A percentile compares a stretch with the other conserved stretches of the same genome.
phyloP scores from a whole-genome alignment of 2,888 invertebrate species.

The Ecdyonurus torrentis region DNA sequence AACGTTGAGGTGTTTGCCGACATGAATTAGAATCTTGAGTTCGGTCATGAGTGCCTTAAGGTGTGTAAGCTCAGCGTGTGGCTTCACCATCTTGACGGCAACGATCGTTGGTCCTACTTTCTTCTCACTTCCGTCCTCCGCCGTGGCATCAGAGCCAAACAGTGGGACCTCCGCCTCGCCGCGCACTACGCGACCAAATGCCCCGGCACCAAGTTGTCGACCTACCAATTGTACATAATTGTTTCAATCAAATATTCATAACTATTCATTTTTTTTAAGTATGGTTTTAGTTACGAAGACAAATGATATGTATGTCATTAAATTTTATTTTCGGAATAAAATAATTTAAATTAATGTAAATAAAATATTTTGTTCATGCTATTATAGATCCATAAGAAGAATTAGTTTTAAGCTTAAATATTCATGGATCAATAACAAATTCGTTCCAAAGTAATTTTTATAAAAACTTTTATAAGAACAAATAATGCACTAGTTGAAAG shows the following conservation, averaged over 20 bases:
- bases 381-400: too few species aligned
- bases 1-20: conserved; percentile 34
- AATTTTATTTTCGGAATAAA: too few species aligned
- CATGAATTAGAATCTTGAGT: conserved; percentile 33
- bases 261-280: too few species aligned
- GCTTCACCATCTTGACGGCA: conserved; percentile 35
- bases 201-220: conserved; percentile 30
- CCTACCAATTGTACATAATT: too few species aligned
- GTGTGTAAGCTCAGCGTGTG: conserved; percentile 28
- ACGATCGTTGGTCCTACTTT: conserved; percentile 22
- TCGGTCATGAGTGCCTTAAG: conserved; percentile 32
- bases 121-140: conserved; percentile 22
- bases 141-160: not conserved
- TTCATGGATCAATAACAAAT: too few species aligned
- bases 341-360: too few species aligned
- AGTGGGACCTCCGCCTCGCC: conserved; percentile 23
- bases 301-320: too few species aligned
- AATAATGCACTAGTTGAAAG: too few species aligned
- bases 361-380: too few species aligned
- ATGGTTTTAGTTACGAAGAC: too few species aligned
- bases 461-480: not conserved
- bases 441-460: not conserved
- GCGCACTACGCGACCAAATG: conserved; percentile 33
- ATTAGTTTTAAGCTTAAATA: too few species aligned
- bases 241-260: too few species aligned